A percentile compares a stretch with the other conserved stretches of the same genome.
phyloP scores from a whole-genome alignment of 2,797 vertebrate species.

The Hyperoplus lanceolatus region DNA sequence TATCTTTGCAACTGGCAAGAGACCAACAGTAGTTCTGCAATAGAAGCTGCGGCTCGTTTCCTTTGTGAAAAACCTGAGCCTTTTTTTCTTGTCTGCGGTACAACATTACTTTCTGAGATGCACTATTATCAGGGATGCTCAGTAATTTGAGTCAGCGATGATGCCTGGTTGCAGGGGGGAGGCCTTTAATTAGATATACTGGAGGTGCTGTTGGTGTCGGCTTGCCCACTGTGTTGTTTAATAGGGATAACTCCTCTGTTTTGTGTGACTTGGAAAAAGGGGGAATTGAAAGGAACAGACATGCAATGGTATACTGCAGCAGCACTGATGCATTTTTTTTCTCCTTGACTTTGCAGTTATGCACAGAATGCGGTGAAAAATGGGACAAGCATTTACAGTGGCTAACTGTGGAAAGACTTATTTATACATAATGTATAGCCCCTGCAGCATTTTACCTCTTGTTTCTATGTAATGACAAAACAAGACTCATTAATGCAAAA shows the following conservation, averaged over 20 bases:
- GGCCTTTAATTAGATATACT: slow-evolving; percentile 68
- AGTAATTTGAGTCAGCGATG: slow-evolving; percentile 73
- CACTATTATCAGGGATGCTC: slow-evolving; percentile 55
- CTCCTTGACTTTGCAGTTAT: background rate
- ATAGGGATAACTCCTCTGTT: slow-evolving; percentile 32
- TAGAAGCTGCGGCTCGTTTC: slow-evolving; percentile 26
- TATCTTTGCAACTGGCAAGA: slow-evolving; percentile 10
- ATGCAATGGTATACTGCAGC: slow-evolving; percentile 32
- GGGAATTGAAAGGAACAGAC: slow-evolving; percentile 49
- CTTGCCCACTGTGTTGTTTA: slow-evolving; percentile 40
- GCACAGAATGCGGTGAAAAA: slow-evolving; percentile 29
- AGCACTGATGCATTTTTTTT: slow-evolving; percentile 19
- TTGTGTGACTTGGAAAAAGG: slow-evolving; percentile 29
- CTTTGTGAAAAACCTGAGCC: slow-evolving; percentile 14
- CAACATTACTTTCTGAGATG: slow-evolving; percentile 51
- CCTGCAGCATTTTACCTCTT: slow-evolving; percentile 18
- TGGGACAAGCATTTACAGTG: slow-evolving; percentile 5
- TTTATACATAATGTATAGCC: slow-evolving; percentile 16
- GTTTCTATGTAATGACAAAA: slow-evolving; percentile 11
- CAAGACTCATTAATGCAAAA: background rate
- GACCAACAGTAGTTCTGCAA: background rate
- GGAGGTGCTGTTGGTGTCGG: slow-evolving; percentile 44
- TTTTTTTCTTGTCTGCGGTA: slow-evolving; percentile 29
- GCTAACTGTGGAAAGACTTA: slow-evolving; percentile 14
- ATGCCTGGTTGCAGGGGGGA: slow-evolving; percentile 57